Percentiles rank a stretch among this genome's conserved stretches.
phyloP scores from a whole-genome alignment of 64 coral and sea anemone species.

The Cladopsammia gracilis region DNA sequence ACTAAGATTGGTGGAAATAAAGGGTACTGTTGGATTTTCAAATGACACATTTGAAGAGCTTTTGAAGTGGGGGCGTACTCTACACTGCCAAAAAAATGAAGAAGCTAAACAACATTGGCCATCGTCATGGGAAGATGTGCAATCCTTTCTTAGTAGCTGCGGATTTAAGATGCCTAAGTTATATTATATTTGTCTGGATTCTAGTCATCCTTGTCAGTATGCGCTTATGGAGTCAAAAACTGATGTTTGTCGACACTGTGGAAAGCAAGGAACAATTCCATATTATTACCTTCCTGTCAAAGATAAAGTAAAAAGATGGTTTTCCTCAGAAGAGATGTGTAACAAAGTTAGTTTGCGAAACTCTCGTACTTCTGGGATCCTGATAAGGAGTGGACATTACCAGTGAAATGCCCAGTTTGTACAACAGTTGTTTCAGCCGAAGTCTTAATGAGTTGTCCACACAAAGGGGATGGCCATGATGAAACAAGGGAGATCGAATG shows the following conservation, averaged over 20 bases:
- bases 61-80: slow-evolving; percentile 58
- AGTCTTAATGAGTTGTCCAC: background rate
- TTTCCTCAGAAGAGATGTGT: slow-evolving; percentile 45
- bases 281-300: slow-evolving; percentile 10
- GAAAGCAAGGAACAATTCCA: slow-evolving; percentile 48
- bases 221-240: background rate
- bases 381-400: slow-evolving; percentile 66
- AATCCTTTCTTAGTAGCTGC: background rate
- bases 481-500: slow-evolving; percentile 28
- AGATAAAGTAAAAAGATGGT: slow-evolving; percentile 34
- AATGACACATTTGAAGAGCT: slow-evolving; percentile 61
- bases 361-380: slow-evolving; percentile 82
- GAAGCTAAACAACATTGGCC: slow-evolving; percentile 44
- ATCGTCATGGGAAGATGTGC: slow-evolving; percentile 57
- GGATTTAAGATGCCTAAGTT: background rate
- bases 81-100: slow-evolving; percentile 64
- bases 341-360: slow-evolving; percentile 79
- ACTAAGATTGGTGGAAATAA: slow-evolving; percentile 79
- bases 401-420: slow-evolving; percentile 32
- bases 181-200: slow-evolving; percentile 41
- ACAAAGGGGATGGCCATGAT: background rate
- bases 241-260: slow-evolving; percentile 20
- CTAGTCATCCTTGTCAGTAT: slow-evolving; percentile 44
- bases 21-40: slow-evolving; percentile 68
- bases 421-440: slow-evolving; percentile 10